phyloP scores from a whole-genome alignment of 2,888 invertebrate genomes.

The Tryphoninae sp. region DNA sequence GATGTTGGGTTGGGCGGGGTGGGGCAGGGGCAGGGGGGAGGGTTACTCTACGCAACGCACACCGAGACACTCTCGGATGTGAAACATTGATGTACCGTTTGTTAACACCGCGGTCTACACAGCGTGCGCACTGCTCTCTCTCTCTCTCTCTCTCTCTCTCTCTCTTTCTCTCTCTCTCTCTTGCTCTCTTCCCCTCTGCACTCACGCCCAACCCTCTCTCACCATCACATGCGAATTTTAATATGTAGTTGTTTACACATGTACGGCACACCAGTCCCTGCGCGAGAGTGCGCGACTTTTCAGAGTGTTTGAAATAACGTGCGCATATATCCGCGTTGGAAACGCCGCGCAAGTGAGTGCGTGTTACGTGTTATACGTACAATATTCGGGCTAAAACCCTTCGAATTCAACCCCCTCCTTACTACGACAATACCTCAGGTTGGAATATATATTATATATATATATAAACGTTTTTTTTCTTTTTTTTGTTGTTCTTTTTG shows the following conservation, averaged over 20 bases:
- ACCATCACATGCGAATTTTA: conserved; percentile 51
- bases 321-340: conserved; percentile 33
- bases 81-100: conserved; percentile 81
- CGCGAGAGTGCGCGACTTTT: conserved; percentile 46
- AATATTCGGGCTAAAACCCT: conserved; percentile 18
- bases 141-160: conserved; percentile 22
- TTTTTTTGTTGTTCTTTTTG: conserved; percentile 45
- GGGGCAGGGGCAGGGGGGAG: conserved; percentile 8
- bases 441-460: conserved; percentile 9
- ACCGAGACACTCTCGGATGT: conserved; percentile 75
- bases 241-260: conserved; percentile 43
- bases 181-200: conserved; percentile 11
- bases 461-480: neutral
- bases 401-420: conserved; percentile 18
- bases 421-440: neutral
- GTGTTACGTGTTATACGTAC: conserved; percentile 50
- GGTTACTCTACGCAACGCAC: conserved; percentile 61
- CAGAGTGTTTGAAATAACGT: conserved; percentile 43
- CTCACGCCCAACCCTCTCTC: conserved; percentile 36
- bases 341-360: conserved; percentile 51
- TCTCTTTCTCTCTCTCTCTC: conserved; percentile 13
- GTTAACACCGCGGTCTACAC: conserved; percentile 80
- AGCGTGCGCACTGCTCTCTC: conserved; percentile 68
- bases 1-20: neutral
- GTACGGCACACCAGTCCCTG: conserved; percentile 14